Conservation (phyloP, 2,113 vertebrate species). For the Petaurus breviceps region DNA sequence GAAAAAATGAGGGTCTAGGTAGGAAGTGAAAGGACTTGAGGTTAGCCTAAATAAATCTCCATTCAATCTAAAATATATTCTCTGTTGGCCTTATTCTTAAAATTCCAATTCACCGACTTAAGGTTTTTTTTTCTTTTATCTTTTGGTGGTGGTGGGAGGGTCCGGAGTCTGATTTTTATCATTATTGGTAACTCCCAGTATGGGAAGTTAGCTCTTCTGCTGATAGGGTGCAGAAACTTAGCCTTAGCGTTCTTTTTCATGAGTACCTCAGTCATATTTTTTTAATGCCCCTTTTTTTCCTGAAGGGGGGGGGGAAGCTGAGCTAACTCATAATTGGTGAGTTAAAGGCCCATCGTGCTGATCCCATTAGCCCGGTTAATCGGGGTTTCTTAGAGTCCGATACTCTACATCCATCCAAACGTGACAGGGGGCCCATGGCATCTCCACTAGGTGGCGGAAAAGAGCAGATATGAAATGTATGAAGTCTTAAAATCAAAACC, state of each 20-base stretch:
- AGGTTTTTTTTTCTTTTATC: neutral
- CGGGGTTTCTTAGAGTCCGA: neutral
- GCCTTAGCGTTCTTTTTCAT: neutral
- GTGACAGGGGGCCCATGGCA: neutral
- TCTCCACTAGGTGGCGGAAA: conserved; percentile 84
- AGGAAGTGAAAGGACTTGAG: neutral
- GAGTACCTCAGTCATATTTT: neutral
- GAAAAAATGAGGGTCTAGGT: neutral
- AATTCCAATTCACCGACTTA: neutral
- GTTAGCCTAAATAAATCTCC: neutral
- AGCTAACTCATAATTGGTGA: neutral
- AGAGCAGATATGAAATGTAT: conserved; percentile 77
- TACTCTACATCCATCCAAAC: fast-evolving
- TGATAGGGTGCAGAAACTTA: neutral
- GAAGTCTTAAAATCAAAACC: conserved; percentile 84
- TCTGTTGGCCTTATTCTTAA: neutral
- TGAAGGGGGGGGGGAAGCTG: neutral
- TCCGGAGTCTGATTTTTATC: neutral
- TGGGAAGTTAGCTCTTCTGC: neutral
- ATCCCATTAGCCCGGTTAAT: neutral
- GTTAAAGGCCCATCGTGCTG: neutral
- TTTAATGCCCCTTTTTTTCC: neutral
- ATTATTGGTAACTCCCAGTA: neutral
- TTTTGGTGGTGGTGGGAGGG: neutral
- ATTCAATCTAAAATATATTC: neutral